Base-by-base conservation (phyloP, 2,113 vertebrate species). In the Neolamprologus fasciatus region DNA sequence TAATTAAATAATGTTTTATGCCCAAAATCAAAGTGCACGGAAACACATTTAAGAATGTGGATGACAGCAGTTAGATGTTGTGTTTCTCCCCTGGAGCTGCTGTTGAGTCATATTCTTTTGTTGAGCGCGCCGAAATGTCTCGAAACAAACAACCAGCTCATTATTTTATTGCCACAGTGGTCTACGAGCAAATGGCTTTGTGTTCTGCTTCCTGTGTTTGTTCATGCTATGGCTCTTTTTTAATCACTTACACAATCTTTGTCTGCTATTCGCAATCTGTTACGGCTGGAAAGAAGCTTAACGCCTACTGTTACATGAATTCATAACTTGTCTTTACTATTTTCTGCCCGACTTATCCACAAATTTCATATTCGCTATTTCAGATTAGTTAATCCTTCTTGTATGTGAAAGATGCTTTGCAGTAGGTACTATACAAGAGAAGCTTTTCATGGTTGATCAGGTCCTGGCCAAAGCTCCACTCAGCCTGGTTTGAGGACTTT, bases 231-330 rank as follows among this genome's bases (percentile, higher is more conserved):
- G 50, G 28, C 84, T 76, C 19, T 80, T 82, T 89, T 57, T 37
- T 84, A 83, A 82, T 86, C 85, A 87, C 66, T 85, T 58, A 13
- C 26, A 87, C 81, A 86, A 68, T 86, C 57, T 58, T 63, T 83
- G 85, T 86, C 86, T 89, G 73, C 82, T 78, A 26, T 85, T 68
- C 68, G 51, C 19, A 68, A 47, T 37, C 81, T 45, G 81, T 73
- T 83, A 80, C 21, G 10, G 51, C 73, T 73, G 86, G 73, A 93
- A 90, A 91, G 91, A 92, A 89, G 89, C 92, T 94, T 91, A 92
- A 87, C 85, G 58, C 82, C 83, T 90, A 88, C 84, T 61, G 78
- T 86, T 83, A 85, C 63, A 85, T 78, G 55, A 73, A 86, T 79
- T 47, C 91, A 89, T 80, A 86, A 84, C 83, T 90, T 53, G 28